These are phyloP conservation scores for Palythoa grandis DNA, from an alignment of 92 coral and sea anemone species.

Conservation along the genomic window DNA sequence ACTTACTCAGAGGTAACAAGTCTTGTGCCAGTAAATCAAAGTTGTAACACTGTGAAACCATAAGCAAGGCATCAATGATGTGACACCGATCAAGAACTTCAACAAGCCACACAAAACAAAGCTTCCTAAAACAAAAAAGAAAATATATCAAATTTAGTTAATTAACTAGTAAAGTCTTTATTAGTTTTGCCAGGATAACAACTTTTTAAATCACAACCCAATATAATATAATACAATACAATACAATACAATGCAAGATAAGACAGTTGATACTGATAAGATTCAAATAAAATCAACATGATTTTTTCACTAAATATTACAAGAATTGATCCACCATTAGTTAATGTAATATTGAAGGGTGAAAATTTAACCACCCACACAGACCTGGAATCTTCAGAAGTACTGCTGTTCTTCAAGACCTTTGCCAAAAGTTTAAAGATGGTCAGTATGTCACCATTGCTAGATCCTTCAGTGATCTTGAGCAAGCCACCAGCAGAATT, in stretches of 20 bases:
- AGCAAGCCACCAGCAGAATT: constrained; percentile 55
- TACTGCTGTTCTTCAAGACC: constrained; percentile 76
- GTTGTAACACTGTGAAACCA: constrained; percentile 58
- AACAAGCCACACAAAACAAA: constrained; percentile 89
- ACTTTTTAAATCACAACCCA: too few relatives aligned
- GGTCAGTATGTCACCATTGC: constrained; percentile 68
- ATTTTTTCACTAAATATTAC: too few relatives aligned
- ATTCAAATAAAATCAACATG: too few relatives aligned
- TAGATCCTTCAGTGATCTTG: constrained; percentile 43
- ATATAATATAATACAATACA: too few relatives aligned
- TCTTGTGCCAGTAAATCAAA: constrained; percentile 77
- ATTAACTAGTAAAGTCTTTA: too few relatives aligned
- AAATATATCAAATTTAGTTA: not conserved
- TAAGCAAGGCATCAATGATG: constrained; percentile 55
- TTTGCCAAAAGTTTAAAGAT: constrained; percentile 72
- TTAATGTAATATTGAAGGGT: too few relatives aligned
- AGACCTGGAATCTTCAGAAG: constrained; percentile 87
- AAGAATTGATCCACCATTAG: too few relatives aligned
- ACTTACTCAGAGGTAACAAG: constrained; percentile 92
- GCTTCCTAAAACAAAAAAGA: constrained; percentile 54
- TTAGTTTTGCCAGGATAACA: too few relatives aligned
- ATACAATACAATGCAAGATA: too few relatives aligned
- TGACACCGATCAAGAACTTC: constrained; percentile 73
- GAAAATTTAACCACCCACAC: not conserved
- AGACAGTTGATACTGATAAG: too few relatives aligned